Percentiles rank a stretch among this genome's conserved stretches.
Conservation (phyloP, 2,113 vertebrate species). For the Suncus etruscus region DNA sequence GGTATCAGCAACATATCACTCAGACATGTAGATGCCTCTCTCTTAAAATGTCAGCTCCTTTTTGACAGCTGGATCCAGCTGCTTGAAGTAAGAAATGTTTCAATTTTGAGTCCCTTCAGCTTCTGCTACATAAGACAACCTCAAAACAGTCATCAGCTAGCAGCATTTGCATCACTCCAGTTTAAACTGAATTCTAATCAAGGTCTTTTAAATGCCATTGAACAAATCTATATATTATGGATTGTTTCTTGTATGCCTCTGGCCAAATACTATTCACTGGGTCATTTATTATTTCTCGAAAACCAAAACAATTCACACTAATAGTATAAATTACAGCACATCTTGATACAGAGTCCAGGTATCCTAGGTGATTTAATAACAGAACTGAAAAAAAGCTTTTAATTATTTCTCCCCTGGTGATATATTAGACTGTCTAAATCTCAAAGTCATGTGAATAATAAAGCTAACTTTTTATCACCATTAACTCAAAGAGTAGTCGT, state of each 20-base stretch:
- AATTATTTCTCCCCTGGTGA: conserved; percentile 78
- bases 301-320: conserved; percentile 84
- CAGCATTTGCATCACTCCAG: conserved; percentile 83
- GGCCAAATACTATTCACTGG: conserved; percentile 84
- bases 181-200: conserved; percentile 89
- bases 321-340: conserved; percentile 79
- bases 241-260: conserved; percentile 86
- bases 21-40: conserved; percentile 72
- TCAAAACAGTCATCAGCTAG: conserved; percentile 85
- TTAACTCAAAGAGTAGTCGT: conserved; percentile 59
- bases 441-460: conserved; percentile 20
- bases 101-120: conserved; percentile 79
- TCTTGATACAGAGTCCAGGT: conserved; percentile 54
- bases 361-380: conserved; percentile 75
- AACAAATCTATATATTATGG: conserved; percentile 90
- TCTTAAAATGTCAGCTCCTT: conserved; percentile 74
- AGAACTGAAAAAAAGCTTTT: conserved; percentile 79
- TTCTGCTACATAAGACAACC: conserved; percentile 62
- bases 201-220: conserved; percentile 91
- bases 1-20: conserved; percentile 56
- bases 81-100: conserved; percentile 81
- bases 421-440: conserved; percentile 62
- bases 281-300: conserved; percentile 90
- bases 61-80: conserved; percentile 71
- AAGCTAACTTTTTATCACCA: conserved; percentile 62